Base-by-base conservation (phyloP, 2,888 invertebrate species). In the Andrena chrysosceles region DNA sequence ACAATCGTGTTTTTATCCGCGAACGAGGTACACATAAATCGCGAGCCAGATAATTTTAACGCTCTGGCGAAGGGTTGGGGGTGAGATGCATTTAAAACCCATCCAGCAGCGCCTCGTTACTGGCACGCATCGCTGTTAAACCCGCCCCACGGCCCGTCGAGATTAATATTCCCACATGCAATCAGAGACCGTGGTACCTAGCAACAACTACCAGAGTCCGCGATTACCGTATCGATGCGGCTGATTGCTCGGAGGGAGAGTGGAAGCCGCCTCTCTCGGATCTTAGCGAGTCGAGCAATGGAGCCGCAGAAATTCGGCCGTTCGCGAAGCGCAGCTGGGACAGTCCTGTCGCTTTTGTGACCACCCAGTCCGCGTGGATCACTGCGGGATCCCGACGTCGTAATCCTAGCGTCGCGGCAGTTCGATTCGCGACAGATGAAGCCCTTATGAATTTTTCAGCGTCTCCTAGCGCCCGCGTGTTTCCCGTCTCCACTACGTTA, bases 81-180 rank as follows among this genome's bases (percentile, higher is more conserved):
- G 70, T 62, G 68, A 54, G 79, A 68, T 68, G 70, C 83, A 75
- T 84, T 83, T 84, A 74, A 79, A 84, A 84, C 70, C 83, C 84
- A 83, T 79, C 74, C 74, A 63, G 70, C 73, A 29, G 70, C 78
- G 54, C 74, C 52, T 72, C 66, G 83, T 74, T 84, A 79, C 84
- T 29, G 79, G 68, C 72, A 75, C 67, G 56, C 73, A 78, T 75
- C 81, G 83, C 81, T 78, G 69, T 67, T 42, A 77, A 81, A 77
- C 52, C 77, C 71, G 73, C 60, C 31, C 77, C 77, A 85, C 72
- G 64, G 66, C 56, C 83, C 77, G 62, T 49, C 42, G 81, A 84
- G 86, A 87, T 84, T 85, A 87, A 87, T 87, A 85, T 87, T 87
- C 87, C 85, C 81, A 73, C 85, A 78, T 85, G 86, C 85, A 85